Evolutionary conservation across 2,113 vertebrate genomes (phyloP).

Genomic region (Isichthys henryi): DNA sequence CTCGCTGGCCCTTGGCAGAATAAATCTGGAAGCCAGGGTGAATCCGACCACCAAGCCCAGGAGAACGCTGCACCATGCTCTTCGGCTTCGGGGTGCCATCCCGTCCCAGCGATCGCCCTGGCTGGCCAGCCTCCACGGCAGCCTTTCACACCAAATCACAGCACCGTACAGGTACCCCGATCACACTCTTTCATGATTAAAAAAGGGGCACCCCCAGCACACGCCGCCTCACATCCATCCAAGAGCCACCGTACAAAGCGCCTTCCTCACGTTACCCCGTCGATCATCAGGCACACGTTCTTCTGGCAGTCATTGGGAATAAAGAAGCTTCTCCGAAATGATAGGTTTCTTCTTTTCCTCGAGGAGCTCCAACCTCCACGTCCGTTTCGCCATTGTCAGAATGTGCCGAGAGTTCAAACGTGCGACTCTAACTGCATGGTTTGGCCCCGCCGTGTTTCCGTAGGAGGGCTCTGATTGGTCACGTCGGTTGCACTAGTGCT

Average conservation of each 20-base stretch:
- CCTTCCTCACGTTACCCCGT: constrained; percentile 23
- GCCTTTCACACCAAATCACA: constrained; percentile 3
- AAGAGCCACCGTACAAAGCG: constrained; percentile 33
- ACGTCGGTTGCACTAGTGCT: neutral
- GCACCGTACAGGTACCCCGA: constrained; percentile 32
- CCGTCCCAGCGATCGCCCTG: constrained; percentile 26
- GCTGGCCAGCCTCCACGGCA: neutral
- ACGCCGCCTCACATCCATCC: constrained; percentile 56
- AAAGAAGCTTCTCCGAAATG: neutral
- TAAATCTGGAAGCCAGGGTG: constrained; percentile 81
- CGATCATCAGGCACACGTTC: constrained; percentile 9
- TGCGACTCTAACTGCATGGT: constrained; percentile 32
- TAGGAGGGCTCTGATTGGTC: constrained; percentile 42
- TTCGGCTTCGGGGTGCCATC: constrained; percentile 78
- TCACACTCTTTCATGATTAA: constrained; percentile 48
- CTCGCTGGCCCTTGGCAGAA: constrained; percentile 72
- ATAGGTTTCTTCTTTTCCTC: neutral
- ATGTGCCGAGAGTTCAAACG: constrained; percentile 9
- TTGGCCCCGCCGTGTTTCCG: constrained; percentile 47
- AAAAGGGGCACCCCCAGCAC: constrained; percentile 34
- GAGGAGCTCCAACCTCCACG: constrained; percentile 28
- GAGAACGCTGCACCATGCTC: constrained; percentile 82
- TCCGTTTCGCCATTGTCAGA: constrained; percentile 40
- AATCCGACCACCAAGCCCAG: constrained; percentile 84
- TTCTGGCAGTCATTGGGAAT: neutral